Base-by-base conservation (phyloP, 2,888 invertebrate genomes). In the Tortricodes alternella region DNA sequence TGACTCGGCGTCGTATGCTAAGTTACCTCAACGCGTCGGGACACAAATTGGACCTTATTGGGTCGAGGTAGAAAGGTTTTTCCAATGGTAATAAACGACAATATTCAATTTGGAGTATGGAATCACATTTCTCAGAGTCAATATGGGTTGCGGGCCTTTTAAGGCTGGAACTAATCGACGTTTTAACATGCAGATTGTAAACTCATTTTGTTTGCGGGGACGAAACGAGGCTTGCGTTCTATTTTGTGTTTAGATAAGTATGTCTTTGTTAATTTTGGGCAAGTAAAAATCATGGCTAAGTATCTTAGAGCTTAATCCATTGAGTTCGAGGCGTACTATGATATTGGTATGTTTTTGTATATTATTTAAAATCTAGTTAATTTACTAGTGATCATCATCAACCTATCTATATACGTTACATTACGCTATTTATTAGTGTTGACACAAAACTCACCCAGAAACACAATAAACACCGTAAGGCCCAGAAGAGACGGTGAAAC, bases 1-100 rank as follows among this genome's bases (percentile, higher is more conserved):
- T 81, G 74, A 67, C 57, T 13, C 52, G 32, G 38, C 53, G 34
- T 39, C 37, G 51, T 51, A 56, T 56, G 50, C 56, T 34, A 55
- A 49, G 56, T 44, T 56, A 56, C 49, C 43, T 49, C 27, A 16
- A 29, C 15, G 9, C 4, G 24, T 35, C 16, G 13, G 16, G 23
- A 8, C 21, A 38, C 29, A 19, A 34, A 41, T 34, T 49, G 48
- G 27, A 49, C 48, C 35, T 48, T 55, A 49, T 49, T 55, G 16
- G 41, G 9, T 21, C 9, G 55, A 5, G 2, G 3, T 9, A 41
- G 16, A 21, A 35, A 19, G 4, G 8, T 27, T 21, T 35, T 43
- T 49, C 8, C 21, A 13, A 27, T 7, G 3, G n/a, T n/a, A 18
- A 1, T 9, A 11, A 37, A 55, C 23, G 24, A 52, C 44, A 41